These are phyloP conservation scores for Yponomeuta cagnagella DNA, from an alignment of 2,888 invertebrate genomes.

Conservation along the genomic window DNA sequence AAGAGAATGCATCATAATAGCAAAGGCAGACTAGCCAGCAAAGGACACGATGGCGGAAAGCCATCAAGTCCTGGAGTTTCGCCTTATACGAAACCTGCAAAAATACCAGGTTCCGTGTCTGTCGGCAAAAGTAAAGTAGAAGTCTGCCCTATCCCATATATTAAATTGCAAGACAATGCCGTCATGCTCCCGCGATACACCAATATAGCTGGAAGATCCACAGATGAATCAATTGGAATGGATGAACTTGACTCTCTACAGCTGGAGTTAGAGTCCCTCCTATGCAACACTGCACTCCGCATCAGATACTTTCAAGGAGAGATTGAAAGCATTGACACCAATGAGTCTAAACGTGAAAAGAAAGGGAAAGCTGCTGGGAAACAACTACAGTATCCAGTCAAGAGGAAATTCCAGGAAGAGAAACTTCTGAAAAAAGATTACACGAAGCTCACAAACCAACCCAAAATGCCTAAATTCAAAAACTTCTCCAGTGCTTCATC, in stretches of 20 bases:
- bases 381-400: constrained; percentile 71
- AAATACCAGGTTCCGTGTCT: constrained; percentile 57
- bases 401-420: constrained; percentile 74
- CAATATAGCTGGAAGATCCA: constrained; percentile 78
- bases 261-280: constrained; percentile 88
- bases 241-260: constrained; percentile 93
- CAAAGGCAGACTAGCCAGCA: constrained; percentile 67
- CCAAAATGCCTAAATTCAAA: constrained; percentile 77
- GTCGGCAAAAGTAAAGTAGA: constrained; percentile 64
- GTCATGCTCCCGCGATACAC: constrained; percentile 80
- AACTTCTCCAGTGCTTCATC: constrained; percentile 59
- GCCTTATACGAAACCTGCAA: constrained; percentile 65
- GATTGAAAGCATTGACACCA: constrained; percentile 80
- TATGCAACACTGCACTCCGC: constrained; percentile 88
- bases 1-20: constrained; percentile 72
- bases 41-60: constrained; percentile 67
- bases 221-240: constrained; percentile 87
- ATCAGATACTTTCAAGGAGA: constrained; percentile 86
- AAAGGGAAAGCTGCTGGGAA: constrained; percentile 71
- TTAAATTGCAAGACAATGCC: constrained; percentile 81
- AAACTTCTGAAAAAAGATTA: constrained; percentile 76
- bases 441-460: constrained; percentile 68
- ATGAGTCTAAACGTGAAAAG: constrained; percentile 70
- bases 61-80: constrained; percentile 69
- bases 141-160: constrained; percentile 76